Base-by-base conservation (phyloP, 2,113 vertebrate genomes). In the Vulpes vulpes region DNA sequence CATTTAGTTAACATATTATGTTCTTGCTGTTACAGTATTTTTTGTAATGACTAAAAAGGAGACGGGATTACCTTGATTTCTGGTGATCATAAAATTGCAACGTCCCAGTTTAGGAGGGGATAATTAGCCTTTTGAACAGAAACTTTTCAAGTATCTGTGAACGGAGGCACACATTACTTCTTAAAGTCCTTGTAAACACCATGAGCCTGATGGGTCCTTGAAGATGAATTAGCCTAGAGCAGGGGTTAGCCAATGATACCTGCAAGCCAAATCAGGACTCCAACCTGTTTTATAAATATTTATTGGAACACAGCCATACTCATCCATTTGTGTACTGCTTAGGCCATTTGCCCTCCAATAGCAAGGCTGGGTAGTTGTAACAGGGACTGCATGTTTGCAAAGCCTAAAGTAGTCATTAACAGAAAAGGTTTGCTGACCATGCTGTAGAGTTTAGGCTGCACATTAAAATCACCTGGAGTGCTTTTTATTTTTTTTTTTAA, bases 41-140 rank as follows among this genome's bases (percentile, higher is more conserved):
- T 81, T n/a, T 76, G 20, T 88, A 57, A 90, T 38, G 51, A 67
- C 62, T 73, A 94, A 84, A 81, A 92, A 90, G 69, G 73, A 84
- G 51, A 73, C 20, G 74, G 38, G 59, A 74, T 86, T 65, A 90
- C 51, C 32, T 60, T 76, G 59, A 93, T 81, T 78, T 53, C 57
- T 86, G 27, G 22, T 57, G 89, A 90, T 15, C 25, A 86, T 49
- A 85, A 89, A 93, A 82, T 32, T 81, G 25, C 22, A 81, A 69
- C 62, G 35, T 49, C 53, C 49, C 7, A 49, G 38, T 89, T 64
- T 30, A 85, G 83, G 11, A 81, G 8, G 8, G 27, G 57, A 49
- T 67, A 30, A 82, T 69, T 79, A 57, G 64, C n/a, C 20, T 92
- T 84, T 65, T 80, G 9, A 87, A 82, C 14, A 90, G 53, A 96